Evolutionary conservation across 2,797 vertebrate genomes (phyloP).

Genomic region (Parambassis ranga): DNA sequence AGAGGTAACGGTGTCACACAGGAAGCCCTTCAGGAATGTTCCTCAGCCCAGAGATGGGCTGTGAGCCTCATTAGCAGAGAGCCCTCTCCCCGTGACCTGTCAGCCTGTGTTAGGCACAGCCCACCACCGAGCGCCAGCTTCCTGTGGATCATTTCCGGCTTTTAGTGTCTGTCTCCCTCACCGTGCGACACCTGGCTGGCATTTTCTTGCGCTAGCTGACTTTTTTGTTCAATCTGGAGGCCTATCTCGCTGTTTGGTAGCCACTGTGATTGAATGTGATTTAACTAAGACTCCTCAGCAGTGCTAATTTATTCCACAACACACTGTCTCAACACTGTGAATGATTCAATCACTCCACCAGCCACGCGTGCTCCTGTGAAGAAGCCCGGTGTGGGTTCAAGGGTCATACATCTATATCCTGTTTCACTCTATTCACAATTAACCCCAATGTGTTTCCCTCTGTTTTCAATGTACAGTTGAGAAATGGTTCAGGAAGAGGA

Average conservation of each 20-base stretch:
- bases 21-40: constrained; percentile 82
- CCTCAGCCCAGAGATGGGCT: constrained; percentile 83
- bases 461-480: constrained; percentile 83
- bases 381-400: constrained; percentile 74
- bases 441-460: constrained; percentile 85
- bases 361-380: constrained; percentile 81
- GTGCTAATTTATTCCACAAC: neutral
- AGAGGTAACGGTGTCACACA: constrained; percentile 79
- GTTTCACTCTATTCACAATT: constrained; percentile 88
- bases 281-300: neutral
- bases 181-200: constrained; percentile 46
- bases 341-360: neutral
- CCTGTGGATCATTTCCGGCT: constrained; percentile 66
- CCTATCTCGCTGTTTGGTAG: too few species aligned
- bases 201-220: neutral
- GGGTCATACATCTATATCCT: constrained; percentile 81
- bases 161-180: constrained; percentile 48
- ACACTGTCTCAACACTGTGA: neutral
- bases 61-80: constrained; percentile 84
- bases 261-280: too few species aligned
- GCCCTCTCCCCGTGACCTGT: constrained; percentile 82
- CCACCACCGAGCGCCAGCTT: constrained; percentile 73
- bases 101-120: constrained; percentile 86
- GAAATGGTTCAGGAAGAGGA: constrained; percentile 83
- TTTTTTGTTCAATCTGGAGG: too few species aligned